Evolutionary conservation across 2,888 invertebrate species (phyloP), one percentile per base, ranked within the genome.

Genomic region (Halocaridina rubra): DNA sequence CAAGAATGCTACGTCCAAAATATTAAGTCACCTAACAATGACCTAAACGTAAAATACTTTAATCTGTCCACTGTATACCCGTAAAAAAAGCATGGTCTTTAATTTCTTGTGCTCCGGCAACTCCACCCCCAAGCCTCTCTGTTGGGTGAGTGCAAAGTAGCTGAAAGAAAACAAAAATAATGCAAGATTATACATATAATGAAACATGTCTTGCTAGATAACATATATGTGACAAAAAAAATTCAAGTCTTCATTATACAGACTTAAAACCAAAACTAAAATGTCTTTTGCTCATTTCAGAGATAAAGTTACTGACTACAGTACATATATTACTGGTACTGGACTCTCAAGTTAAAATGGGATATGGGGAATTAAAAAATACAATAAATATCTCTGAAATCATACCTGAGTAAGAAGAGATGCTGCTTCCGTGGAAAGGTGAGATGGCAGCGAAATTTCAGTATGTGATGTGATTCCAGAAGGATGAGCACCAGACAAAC

Each of bases 381-480:
- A 46, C 46, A 46, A 13, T 46, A 46, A 8, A 46, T 13, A n/a
- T n/a, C n/a, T n/a, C n/a, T n/a, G 4, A 53, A 53, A 13, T 30
- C 27, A 30, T 67, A 86, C 86, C 82, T 86, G 86, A 10, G 86
- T 82, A 16, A 86, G 79, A 10, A 87, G 85, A 24, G 80, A 81
- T 0, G 76, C 77, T 19, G 87, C 87, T 57, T 87, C 87, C 1
- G 85, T 53, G 16, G 85, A 76, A n/a, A 87, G 80, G 53, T 85
- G 85, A 27, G 80, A 59, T 2, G 85, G 84, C 46, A 87, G 67
- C 1, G 72, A 32, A 7, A 88, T 80, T 19, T 88, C 86, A 10
- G 88, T 88, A 79, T 88, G 88, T 19, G 85, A 86, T 5, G 86
- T 88, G 53, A 88, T 57, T 32, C 88, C 88, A n/a, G 82, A 77